Evolutionary conservation across 2,113 vertebrate species (phyloP).

Genomic region (Laterallus jamaicensis): DNA sequence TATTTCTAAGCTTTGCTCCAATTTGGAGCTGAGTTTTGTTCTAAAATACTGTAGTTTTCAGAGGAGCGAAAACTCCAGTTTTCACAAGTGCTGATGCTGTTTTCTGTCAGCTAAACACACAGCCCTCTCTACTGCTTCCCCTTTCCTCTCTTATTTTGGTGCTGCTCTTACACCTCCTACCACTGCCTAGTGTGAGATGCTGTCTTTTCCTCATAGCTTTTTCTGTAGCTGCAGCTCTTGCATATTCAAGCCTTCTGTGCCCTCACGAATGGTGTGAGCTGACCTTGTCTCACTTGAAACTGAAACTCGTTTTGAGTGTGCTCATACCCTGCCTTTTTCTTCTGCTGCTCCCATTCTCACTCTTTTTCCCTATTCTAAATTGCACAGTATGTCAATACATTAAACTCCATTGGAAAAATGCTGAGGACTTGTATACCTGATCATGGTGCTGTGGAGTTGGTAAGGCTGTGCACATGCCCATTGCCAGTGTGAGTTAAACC

Average conservation of each 20-base stretch:
- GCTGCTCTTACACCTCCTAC: neutral
- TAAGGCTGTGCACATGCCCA: neutral
- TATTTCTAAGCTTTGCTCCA: neutral
- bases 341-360: neutral
- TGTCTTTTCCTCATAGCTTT: neutral
- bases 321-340: neutral
- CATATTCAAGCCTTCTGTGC: neutral
- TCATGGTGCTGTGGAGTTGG: neutral
- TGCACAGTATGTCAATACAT: neutral
- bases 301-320: neutral
- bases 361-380: neutral
- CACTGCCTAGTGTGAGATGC: accelerated
- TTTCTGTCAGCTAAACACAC: neutral
- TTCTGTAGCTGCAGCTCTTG: neutral
- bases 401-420: neutral
- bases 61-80: neutral
- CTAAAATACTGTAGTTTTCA: neutral
- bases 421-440: neutral
- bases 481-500: neutral
- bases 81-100: accelerated
- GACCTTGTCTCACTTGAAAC: neutral
- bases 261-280: neutral
- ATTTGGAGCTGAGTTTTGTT: neutral
- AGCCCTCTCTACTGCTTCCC: neutral
- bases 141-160: neutral